These are phyloP conservation scores for Coleophora flavipennella DNA, from an alignment of 2,888 invertebrate species.

Conservation along the genomic window DNA sequence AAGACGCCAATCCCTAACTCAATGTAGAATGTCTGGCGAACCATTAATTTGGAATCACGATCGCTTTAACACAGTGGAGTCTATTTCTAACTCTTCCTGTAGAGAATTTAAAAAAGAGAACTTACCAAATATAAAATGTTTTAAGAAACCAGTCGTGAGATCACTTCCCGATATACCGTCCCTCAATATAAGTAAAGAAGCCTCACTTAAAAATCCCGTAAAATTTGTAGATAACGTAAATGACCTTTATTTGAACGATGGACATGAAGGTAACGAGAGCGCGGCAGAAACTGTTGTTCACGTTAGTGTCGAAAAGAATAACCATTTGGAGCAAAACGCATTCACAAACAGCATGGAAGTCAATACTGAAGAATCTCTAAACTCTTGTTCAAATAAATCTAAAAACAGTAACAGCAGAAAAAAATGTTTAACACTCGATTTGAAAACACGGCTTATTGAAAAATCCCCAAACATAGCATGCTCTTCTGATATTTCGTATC, in stretches of 20 bases:
- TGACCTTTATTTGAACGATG: conserved; percentile 47
- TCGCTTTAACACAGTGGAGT: no score
- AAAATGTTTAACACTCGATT: conserved; percentile 42
- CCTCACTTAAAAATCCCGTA: no score
- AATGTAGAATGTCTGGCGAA: conserved; percentile 7
- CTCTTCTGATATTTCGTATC: conserved; percentile 19
- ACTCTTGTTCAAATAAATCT: conserved; percentile 11
- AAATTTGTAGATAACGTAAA: conserved; percentile 3
- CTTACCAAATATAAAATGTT: conserved; percentile 27
- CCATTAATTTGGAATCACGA: no score
- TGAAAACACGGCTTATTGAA: conserved; percentile 37
- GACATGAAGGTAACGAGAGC: conserved; percentile 68
- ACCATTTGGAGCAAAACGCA: conserved; percentile 24
- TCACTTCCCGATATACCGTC: conserved; percentile 28
- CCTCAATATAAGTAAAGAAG: conserved; percentile 6
- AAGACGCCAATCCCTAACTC: conserved; percentile 5
- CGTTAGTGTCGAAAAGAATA: conserved; percentile 48
- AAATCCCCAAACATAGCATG: conserved; percentile 17
- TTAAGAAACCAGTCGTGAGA: conserved; percentile 17
- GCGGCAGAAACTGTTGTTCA: conserved; percentile 67
- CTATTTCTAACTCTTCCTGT: no score
- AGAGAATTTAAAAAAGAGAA: conserved; percentile 13
- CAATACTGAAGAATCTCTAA: neutral
- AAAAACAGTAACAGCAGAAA: conserved; percentile 24
- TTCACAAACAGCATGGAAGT: neutral